Evolutionary conservation across 2,797 vertebrate species (phyloP).

Genomic region (Anolis apletophallus): DNA sequence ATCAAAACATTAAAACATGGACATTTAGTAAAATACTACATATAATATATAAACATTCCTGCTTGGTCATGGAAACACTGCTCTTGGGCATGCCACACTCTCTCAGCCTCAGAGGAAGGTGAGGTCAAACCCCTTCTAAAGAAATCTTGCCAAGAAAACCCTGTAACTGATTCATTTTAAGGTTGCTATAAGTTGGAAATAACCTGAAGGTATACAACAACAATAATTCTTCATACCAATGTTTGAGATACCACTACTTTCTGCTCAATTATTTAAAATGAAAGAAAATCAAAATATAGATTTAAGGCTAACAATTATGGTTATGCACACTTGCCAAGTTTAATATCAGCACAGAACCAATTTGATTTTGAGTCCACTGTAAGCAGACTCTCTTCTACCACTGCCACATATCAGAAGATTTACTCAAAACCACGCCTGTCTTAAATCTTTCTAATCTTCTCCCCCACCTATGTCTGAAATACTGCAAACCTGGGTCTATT

Average conservation of each 20-base stretch:
- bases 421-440: background rate
- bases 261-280: background rate
- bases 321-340: background rate
- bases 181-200: too few species aligned
- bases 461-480: background rate
- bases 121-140: too few species aligned
- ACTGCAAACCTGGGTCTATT: background rate
- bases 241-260: background rate
- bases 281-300: background rate
- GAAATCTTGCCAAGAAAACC: too few species aligned
- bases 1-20: too few species aligned
- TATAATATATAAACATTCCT: background rate
- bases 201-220: too few species aligned
- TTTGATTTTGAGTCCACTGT: background rate
- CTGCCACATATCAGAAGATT: too few species aligned
- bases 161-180: too few species aligned
- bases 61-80: background rate
- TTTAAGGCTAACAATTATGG: background rate
- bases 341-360: background rate
- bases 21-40: too few species aligned
- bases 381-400: background rate
- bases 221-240: background rate
- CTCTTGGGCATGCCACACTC: too few species aligned
- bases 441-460: background rate
- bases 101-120: too few species aligned